Evolutionary conservation across 1,140 invertebrate species (phyloP), one percentile per base, ranked within the genome.

Genomic region (Caligus rogercresseyi): DNA sequence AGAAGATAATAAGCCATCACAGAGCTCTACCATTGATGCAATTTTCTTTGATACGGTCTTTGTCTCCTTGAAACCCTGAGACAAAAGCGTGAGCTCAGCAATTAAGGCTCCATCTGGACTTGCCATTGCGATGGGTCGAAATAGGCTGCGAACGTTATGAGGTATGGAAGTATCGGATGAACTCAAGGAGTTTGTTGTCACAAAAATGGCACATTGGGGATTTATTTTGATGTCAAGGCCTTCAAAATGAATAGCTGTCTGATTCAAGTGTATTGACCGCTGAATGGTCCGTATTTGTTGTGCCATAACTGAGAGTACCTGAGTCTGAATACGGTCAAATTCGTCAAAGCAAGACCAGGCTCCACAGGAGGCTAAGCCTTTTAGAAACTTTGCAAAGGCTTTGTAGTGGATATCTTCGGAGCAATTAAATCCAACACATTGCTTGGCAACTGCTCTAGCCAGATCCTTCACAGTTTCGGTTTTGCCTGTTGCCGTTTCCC

Each of bases 331-430:
- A 51, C 74, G 69, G 70, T 81, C 80, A 72, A 97, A 96, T 74
- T 97, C 92, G 70, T 97, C 92, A 71, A 98, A 95, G 73, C 92
- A 97, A 0, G 89, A 88, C 91, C 91, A 96, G 0, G 92, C 90
- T 7, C 93, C 93, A 69, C 88, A 91, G 0, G 90, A 89, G 1
- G 90, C 89, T 51, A 96, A 73, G 64, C 92, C 92, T 84, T 95
- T 96, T 69, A 97, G 93, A 75, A 96, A 95, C 75, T 95, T 96
- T 66, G 91, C 91, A 16, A 96, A 74, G 1, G 89, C 87, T 65
- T 92, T 82, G 69, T 92, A 94, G 74, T 96, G 90, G 16, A 96
- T 74, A 52, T 89, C 87, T 67, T 79, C 77, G 0, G 90, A 95
- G 70, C 92, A 96, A 77, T 96, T 96, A 71, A 96, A 96, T 0